Evolutionary conservation across 2,113 vertebrate species (phyloP).

Genomic region (Baryphthengus martii): DNA sequence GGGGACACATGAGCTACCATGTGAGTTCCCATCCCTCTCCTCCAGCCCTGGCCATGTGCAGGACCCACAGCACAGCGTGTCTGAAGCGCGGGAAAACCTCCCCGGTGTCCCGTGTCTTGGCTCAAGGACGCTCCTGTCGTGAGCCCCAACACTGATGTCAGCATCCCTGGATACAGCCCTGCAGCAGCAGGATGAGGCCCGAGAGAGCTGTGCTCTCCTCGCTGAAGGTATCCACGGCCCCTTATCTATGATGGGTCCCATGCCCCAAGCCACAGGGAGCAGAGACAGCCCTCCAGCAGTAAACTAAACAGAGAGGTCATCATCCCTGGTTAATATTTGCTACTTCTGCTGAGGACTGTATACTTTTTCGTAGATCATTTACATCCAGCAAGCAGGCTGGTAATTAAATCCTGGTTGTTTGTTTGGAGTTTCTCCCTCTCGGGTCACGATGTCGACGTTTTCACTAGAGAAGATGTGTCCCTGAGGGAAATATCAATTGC

Average conservation of each 20-base stretch:
- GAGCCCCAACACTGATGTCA: not conserved
- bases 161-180: not conserved
- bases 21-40: not conserved
- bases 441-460: constrained; percentile 67
- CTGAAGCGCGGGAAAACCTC: fast-evolving
- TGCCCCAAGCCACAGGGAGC: constrained; percentile 27
- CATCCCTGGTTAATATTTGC: constrained; percentile 67
- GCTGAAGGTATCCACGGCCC: not conserved
- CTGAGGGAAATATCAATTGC: constrained; percentile 59
- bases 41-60: not conserved
- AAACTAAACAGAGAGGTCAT: constrained; percentile 68
- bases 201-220: not conserved
- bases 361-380: constrained; percentile 68
- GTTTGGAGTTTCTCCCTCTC: constrained; percentile 64
- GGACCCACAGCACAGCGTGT: not conserved
- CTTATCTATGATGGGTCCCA: constrained; percentile 40
- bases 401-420: constrained; percentile 71
- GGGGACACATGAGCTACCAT: fast-evolving
- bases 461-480: constrained; percentile 73
- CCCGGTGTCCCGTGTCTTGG: fast-evolving
- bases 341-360: constrained; percentile 52
- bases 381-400: constrained; percentile 58
- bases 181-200: not conserved
- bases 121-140: not conserved
- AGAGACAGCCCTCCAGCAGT: constrained; percentile 50